Evolutionary conservation across 2,888 invertebrate genomes (phyloP), one percentile per base, ranked within the genome.

Genomic region (Sipha maydis): DNA sequence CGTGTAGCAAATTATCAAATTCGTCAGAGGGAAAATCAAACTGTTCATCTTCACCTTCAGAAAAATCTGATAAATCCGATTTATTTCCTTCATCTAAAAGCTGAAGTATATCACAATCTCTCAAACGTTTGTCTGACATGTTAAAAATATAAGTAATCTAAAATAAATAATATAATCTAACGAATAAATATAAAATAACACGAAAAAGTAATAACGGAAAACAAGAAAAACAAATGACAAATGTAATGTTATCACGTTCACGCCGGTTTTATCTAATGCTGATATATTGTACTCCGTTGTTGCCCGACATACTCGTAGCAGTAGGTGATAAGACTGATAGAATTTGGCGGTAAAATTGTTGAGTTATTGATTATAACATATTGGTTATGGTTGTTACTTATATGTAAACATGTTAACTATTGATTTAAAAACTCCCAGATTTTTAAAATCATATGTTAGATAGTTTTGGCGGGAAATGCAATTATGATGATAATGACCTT

Each of bases 261-360:
- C 31, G 71, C 71, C 31, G 71, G 71, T 71, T 69, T 69, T 71
- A 71, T 71, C 71, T 71, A 71, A 71, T 71, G 71, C 71, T 71
- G 71, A 71, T 71, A 69, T 69, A 71, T 71, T 71, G 71, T 71
- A 71, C 71, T 71, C 71, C 71, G 71, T 71, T 71, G 71, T 71
- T 71, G 71, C 31, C 71, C 71, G 71, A 71, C 71, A 31, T 71
- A 71, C 71, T 71, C 71, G 71, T 71, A 71, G 71, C 71, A 71
- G 71, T 71, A 71, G 71, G 71, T 71, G 71, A 71, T 71, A 71
- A 71, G 71, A 71, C 71, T 71, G 71, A 71, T 71, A 71, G 31
- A 71, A 71, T 71, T 71, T 71, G 71, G 71, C 67, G 21, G 67
- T 67, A 67, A 67, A 67, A 67, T 21, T 67, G 67, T 67, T 67